These are phyloP conservation scores for Natrix natrix DNA, from an alignment of 2,797 vertebrate species.

Conservation along the genomic window DNA sequence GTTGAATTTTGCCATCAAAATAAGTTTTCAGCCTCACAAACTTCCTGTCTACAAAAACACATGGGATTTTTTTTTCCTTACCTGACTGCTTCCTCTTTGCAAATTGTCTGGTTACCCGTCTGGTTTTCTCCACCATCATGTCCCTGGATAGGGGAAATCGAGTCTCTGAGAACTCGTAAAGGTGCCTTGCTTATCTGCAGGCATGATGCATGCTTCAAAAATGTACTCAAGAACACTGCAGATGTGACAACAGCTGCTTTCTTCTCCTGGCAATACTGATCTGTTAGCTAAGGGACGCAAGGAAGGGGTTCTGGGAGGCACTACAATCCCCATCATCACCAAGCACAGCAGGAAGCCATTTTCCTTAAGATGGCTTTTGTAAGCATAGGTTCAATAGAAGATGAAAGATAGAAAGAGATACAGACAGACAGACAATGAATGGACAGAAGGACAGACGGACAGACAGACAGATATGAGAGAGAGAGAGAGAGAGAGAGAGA, in stretches of 20 bases:
- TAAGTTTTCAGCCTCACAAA: not conserved
- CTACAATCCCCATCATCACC: not conserved
- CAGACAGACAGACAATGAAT: too few species aligned
- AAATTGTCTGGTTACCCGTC: slow-evolving; percentile 26
- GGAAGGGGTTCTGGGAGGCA: too few species aligned
- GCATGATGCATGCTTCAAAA: not conserved
- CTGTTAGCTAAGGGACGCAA: not conserved
- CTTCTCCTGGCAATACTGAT: not conserved
- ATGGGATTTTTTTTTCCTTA: slow-evolving; percentile 42
- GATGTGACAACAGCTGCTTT: not conserved
- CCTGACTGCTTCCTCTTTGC: slow-evolving; percentile 60
- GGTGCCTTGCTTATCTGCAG: not conserved
- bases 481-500: too few species aligned
- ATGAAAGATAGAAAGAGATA: too few species aligned
- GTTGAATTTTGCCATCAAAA: not conserved
- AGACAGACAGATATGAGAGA: too few species aligned
- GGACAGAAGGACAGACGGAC: fast-evolving
- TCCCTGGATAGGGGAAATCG: slow-evolving; percentile 31
- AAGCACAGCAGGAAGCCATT: not conserved
- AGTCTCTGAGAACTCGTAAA: not conserved
- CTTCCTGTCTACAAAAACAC: not conserved
- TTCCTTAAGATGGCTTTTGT: not conserved
- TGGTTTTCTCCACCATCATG: slow-evolving; percentile 52
- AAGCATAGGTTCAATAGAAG: not conserved
- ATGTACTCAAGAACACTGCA: not conserved